Evolutionary conservation across 1,140 invertebrate species (phyloP).

Genomic region (Thaumatotibia leucotreta): DNA sequence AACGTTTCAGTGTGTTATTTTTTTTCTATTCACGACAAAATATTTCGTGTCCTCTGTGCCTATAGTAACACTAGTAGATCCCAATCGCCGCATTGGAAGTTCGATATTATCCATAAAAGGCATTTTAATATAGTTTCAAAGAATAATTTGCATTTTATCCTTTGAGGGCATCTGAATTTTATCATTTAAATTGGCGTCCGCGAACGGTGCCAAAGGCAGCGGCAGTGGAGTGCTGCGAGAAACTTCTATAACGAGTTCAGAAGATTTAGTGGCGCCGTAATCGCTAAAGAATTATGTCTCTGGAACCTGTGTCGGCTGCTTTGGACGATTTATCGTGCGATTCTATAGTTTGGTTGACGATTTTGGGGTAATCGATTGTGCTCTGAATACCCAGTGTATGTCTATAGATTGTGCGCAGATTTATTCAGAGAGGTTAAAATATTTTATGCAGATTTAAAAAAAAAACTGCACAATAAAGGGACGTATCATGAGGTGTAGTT

Average conservation of each 20-base stretch:
- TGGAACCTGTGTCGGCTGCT: constrained; percentile 38
- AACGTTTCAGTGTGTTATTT: too few relatives aligned
- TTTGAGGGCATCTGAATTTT: constrained; percentile 53
- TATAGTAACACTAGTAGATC: not conserved
- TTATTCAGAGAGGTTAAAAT: too few relatives aligned
- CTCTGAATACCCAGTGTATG: too few relatives aligned
- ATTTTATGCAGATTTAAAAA: too few relatives aligned
- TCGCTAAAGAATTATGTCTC: constrained; percentile 51
- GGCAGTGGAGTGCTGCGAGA: constrained; percentile 53
- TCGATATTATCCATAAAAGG: constrained; percentile 16
- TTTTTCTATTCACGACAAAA: constrained; percentile 2
- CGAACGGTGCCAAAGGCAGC: constrained; percentile 55
- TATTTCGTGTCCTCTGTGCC: not conserved
- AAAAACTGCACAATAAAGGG: too few relatives aligned
- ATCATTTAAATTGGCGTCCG: constrained; percentile 58
- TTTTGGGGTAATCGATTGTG: too few relatives aligned
- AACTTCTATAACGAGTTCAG: constrained; percentile 67
- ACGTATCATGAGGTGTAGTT: too few relatives aligned
- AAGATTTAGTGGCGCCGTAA: constrained; percentile 65
- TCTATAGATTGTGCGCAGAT: too few relatives aligned
- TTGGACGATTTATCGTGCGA: constrained; percentile 23
- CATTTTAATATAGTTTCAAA: constrained; percentile 40
- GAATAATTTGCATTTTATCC: constrained; percentile 47
- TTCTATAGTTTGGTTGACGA: constrained; percentile 1
- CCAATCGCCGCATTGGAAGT: not conserved